Conservation (phyloP, 2,888 invertebrate species). For the Pedicia rivosa region DNA sequence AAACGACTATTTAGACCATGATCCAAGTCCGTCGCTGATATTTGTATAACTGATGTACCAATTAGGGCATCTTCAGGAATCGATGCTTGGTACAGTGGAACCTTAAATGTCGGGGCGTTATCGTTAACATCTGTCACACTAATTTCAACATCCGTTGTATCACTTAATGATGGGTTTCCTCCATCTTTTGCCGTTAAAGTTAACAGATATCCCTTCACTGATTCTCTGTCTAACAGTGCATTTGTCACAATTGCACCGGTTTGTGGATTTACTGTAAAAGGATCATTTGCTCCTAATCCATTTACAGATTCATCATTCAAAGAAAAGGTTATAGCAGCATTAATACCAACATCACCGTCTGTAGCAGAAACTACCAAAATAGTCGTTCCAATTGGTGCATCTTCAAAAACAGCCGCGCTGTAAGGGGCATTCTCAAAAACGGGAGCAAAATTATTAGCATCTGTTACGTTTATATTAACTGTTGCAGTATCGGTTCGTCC, state of each 20-base stretch:
- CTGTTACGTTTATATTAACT: slow-evolving; percentile 83
- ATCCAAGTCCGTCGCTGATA: slow-evolving; percentile 71
- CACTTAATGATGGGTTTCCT: slow-evolving; percentile 76
- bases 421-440: slow-evolving; percentile 90
- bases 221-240: slow-evolving; percentile 72
- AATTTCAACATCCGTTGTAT: slow-evolving; percentile 92
- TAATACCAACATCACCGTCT: slow-evolving; percentile 89
- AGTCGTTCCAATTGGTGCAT: slow-evolving; percentile 79
- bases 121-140: slow-evolving; percentile 93
- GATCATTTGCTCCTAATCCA: slow-evolving; percentile 40
- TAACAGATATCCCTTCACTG: slow-evolving; percentile 61
- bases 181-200: slow-evolving; percentile 89
- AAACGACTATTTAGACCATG: slow-evolving; percentile 77
- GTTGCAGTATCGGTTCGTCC: slow-evolving; percentile 76
- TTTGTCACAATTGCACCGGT: slow-evolving; percentile 89
- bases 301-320: slow-evolving; percentile 48
- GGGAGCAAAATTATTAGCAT: slow-evolving; percentile 88
- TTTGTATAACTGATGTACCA: slow-evolving; percentile 59
- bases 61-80: slow-evolving; percentile 79
- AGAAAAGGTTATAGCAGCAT: slow-evolving; percentile 75
- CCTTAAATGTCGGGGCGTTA: slow-evolving; percentile 76
- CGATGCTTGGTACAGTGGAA: slow-evolving; percentile 62
- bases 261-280: slow-evolving; percentile 78
- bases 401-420: slow-evolving; percentile 79
- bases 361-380: slow-evolving; percentile 83